These are phyloP conservation scores for Liparis tanakae DNA, from an alignment of 2,797 vertebrate species.

Conservation along the genomic window DNA sequence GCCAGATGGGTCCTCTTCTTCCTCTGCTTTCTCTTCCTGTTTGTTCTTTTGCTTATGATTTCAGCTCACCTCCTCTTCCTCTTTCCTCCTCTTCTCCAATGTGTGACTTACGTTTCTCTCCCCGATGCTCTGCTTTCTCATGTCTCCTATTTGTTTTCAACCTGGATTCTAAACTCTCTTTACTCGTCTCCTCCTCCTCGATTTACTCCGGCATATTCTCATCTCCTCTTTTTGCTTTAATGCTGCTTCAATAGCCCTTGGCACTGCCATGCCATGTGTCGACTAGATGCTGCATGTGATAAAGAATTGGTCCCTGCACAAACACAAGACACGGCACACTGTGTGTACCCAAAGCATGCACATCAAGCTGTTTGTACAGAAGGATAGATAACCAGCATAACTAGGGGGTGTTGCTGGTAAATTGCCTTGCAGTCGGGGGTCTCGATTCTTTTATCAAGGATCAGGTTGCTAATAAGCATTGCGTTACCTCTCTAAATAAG, in stretches of 20 bases:
- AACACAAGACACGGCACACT: constrained; percentile 36
- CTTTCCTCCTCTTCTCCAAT: constrained; percentile 2
- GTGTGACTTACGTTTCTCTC: constrained; percentile 25
- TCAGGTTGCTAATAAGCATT: constrained; percentile 67
- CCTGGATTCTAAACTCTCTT: constrained; percentile 5
- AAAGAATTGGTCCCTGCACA: not conserved
- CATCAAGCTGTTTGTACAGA: constrained; percentile 51
- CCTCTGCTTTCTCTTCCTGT: constrained; percentile 52
- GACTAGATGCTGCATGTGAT: not conserved
- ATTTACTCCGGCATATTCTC: not conserved
- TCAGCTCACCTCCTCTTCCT: constrained; percentile 23
- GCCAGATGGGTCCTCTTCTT: constrained; percentile 69
- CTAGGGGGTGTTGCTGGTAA: constrained; percentile 40
- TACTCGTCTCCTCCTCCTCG: constrained; percentile 5
- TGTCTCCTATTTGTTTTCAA: constrained; percentile 10
- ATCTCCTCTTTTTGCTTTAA: not conserved
- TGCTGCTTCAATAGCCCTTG: not conserved
- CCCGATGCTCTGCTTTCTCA: constrained; percentile 1
- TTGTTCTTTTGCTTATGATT: constrained; percentile 47
- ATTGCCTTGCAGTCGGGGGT: constrained; percentile 56
- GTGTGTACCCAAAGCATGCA: constrained; percentile 32
- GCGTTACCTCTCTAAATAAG: constrained; percentile 62
- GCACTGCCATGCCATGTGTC: not conserved
- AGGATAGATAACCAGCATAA: constrained; percentile 32
- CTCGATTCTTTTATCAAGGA: constrained; percentile 64